Evolutionary conservation across 2,113 vertebrate genomes (phyloP).

Genomic region (Desmodus rotundus): DNA sequence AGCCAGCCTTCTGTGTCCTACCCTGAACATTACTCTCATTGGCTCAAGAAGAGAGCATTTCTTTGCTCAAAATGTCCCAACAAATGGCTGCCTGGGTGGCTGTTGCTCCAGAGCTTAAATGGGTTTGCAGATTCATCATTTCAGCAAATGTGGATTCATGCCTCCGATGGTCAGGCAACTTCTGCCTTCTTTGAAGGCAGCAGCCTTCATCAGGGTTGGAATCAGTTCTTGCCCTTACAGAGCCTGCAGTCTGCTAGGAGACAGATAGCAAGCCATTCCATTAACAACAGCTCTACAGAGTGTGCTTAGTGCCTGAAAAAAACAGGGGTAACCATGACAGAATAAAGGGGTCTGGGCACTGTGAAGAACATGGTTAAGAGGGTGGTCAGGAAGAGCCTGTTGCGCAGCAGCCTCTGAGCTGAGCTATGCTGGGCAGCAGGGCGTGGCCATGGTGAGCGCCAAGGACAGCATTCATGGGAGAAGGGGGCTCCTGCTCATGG

Average conservation of each 20-base stretch:
- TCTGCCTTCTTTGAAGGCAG: too few relatives aligned
- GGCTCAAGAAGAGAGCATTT: not conserved
- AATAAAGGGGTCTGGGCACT: not conserved
- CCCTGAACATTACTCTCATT: not conserved
- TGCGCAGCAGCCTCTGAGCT: not conserved
- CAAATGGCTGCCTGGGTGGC: not conserved
- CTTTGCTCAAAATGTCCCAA: not conserved
- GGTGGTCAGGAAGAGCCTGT: not conserved
- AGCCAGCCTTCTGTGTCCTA: not conserved
- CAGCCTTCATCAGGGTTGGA: fast-evolving
- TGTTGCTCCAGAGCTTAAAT: not conserved
- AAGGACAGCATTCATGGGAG: not conserved
- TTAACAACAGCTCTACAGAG: not conserved
- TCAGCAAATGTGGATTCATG: not conserved
- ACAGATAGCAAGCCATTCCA: not conserved
- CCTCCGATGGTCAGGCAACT: fast-evolving
- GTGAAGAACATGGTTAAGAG: not conserved
- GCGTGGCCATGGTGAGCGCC: fast-evolving
- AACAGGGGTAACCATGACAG: not conserved
- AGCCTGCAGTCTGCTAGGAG: not conserved
- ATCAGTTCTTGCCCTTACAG: fast-evolving
- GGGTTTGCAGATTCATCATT: not conserved
- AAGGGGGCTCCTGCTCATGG: fast-evolving
- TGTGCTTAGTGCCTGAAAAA: not conserved
- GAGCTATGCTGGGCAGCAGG: not conserved